Base-by-base conservation (phyloP, 2,888 invertebrate genomes). In the Coecobrya sp. region DNA sequence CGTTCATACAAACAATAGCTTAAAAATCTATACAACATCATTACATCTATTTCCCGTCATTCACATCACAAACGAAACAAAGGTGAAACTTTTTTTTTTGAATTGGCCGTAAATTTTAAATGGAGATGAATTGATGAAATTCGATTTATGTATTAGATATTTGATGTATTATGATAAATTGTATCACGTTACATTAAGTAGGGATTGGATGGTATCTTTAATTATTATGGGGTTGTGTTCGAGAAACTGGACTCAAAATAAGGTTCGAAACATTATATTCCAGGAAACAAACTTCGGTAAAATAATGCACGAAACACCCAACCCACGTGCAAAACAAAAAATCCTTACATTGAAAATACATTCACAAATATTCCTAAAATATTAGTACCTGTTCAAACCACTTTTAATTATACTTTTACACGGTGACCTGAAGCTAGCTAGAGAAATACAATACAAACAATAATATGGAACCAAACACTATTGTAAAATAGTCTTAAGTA, bases 371-470 rank as follows among this genome's bases (percentile, higher is more conserved):
- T 36, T 36, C 7, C 36, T 36, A 36, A 27, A 65, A 59, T 59
- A 59, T 19, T 19, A 11, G 7, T 22, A 59, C 59, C 59, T 19
- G 7, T 4, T 22, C 19, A 59, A 59, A 59, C 59, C 59, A 59
- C 3, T 22, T 11, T 1, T 5, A 59, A 25, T 3, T 22, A 65
- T 27, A 22, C 22, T 7, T 10, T 19, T 13, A 70, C 73, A 73
- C 45, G 73, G 45, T 22, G 42, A 73, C 42, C 5, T 73, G 22
- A 73, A 73, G 73, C 73, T 73, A 73, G 73, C 73, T 73, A 45
- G 36, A 45, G 36, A 70, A 70, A 70, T 22, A 27, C 19, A 70
- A 36, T 22, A 27, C 19, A 73, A 73, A 73, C 22, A 45, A 73
- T 25, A 42, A 42, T 27, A 73, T 45, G 42, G 45, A 73, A 73